phyloP scores from a whole-genome alignment of 2,797 vertebrate species.

The Cacajao melanocephalus region DNA sequence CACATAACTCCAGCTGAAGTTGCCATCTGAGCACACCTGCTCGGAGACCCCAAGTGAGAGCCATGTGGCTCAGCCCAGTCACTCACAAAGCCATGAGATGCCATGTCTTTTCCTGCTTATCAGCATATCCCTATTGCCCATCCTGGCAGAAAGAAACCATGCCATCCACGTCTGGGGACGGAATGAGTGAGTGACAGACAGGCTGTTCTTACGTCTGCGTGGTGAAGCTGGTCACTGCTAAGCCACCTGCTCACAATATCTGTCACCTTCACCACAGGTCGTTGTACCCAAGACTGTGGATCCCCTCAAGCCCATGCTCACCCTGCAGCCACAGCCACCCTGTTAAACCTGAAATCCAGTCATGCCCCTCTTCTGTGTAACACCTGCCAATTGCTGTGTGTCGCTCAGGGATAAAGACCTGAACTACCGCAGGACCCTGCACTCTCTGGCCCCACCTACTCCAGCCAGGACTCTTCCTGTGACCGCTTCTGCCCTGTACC shows the following conservation, averaged over 20 bases:
- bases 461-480: not conserved
- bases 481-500: not conserved
- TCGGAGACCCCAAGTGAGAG: too few relatives aligned
- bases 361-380: not conserved
- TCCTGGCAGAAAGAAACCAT: not conserved
- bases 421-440: not conserved
- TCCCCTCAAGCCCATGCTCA: fast-evolving
- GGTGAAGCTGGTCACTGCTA: not conserved
- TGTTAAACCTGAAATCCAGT: fast-evolving
- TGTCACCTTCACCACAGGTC: not conserved
- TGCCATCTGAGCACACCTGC: too few relatives aligned
- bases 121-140: not conserved
- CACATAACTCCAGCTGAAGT: too few relatives aligned
- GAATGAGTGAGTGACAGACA: not conserved
- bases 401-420: not conserved
- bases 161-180: fast-evolving
- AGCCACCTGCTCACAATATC: not conserved
- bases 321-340: not conserved
- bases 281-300: not conserved
- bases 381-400: fast-evolving
- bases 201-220: not conserved
- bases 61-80: too few relatives aligned
- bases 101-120: not conserved
- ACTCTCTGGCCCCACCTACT: not conserved
- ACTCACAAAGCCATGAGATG: too few relatives aligned